Evolutionary conservation across 2,888 invertebrate species (phyloP).

Genomic region (Petrolisthes manimaculis): DNA sequence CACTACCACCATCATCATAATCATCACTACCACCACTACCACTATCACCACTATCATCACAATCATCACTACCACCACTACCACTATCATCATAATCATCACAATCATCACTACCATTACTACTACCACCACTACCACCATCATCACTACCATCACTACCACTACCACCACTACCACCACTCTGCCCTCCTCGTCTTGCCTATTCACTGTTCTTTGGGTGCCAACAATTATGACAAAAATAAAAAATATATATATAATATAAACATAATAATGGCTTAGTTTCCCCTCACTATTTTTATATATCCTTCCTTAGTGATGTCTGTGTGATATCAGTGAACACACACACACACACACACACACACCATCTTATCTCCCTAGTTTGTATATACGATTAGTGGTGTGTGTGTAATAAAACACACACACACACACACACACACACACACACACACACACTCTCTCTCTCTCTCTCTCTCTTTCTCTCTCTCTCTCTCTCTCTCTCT

Average conservation of each 20-base stretch:
- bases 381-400: no score
- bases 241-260: no score
- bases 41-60: not conserved
- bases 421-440: no score
- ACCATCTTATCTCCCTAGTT: no score
- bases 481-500: no score
- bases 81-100: not conserved
- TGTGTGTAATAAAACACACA: no score
- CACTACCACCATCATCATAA: not conserved
- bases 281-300: not conserved
- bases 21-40: not conserved
- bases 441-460: no score
- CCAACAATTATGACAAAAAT: not conserved
- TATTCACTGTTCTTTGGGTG: not conserved
- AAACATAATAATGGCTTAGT: no score
- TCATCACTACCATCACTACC: not conserved
- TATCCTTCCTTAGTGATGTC: no score
- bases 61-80: not conserved
- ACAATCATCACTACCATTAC: not conserved
- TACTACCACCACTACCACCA: not conserved
- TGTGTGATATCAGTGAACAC: no score
- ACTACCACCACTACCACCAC: not conserved
- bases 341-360: no score
- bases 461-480: no score
- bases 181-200: not conserved